Percentiles rank a stretch among this genome's conserved stretches.
Conservation (phyloP, 2,113 vertebrate species). For the Harpagus bidentatus region DNA sequence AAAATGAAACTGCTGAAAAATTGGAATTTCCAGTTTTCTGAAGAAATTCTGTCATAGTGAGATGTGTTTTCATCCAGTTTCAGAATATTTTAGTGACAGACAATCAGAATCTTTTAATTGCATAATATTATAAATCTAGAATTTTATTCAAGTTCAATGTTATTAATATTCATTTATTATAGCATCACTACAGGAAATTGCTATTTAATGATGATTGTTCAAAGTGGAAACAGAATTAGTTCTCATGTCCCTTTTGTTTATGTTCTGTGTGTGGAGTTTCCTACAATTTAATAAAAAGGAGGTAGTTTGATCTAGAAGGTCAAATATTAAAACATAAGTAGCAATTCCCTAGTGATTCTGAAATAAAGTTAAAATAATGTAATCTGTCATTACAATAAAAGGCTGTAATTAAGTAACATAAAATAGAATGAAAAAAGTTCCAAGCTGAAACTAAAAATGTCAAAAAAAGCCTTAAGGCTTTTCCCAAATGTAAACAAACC, state of each 20-base stretch:
- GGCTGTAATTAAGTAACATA: not conserved
- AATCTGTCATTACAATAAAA: not conserved
- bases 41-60: not conserved
- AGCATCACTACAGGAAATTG: not conserved
- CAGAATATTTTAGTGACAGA: not conserved
- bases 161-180: not conserved
- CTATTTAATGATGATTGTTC: not conserved
- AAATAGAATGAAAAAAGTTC: not conserved
- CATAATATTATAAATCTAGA: not conserved
- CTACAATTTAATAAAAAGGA: slow-evolving; percentile 3
- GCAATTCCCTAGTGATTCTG: not conserved
- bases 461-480: not conserved
- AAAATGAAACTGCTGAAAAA: not conserved
- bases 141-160: not conserved
- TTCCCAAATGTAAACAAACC: not conserved
- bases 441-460: not conserved
- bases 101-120: not conserved
- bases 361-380: not conserved
- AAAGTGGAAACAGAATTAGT: not conserved
- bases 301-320: not conserved
- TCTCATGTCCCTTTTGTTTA: not conserved
- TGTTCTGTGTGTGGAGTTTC: not conserved
- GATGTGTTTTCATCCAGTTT: not conserved
- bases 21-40: not conserved
- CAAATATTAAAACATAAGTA: not conserved